A percentile compares a stretch with the other conserved stretches of the same genome.
phyloP scores from a whole-genome alignment of 53 echinoderm and acorn worm genomes.

The Mesocentrotus franciscanus region DNA sequence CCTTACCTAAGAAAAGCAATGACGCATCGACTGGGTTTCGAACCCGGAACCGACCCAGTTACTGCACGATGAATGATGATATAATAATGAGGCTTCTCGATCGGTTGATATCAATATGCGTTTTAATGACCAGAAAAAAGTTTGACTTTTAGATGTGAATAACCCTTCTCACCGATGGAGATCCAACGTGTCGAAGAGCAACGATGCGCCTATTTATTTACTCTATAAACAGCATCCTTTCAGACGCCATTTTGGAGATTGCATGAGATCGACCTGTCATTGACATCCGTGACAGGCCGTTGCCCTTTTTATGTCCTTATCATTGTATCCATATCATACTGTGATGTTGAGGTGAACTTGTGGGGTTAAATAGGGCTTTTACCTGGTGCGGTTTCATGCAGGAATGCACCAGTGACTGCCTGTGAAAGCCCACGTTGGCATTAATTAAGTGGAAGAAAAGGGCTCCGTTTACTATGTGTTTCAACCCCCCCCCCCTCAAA shows the following conservation, averaged over 20 bases:
- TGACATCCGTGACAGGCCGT: background rate
- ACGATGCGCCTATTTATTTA: background rate
- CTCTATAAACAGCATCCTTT: background rate
- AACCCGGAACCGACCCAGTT: too few species aligned
- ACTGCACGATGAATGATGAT: too few species aligned
- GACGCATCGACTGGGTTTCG: too few species aligned
- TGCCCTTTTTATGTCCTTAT: background rate
- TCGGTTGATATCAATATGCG: too few species aligned
- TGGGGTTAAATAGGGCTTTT: background rate
- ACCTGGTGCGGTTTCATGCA: background rate
- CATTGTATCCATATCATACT: background rate
- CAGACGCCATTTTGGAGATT: background rate
- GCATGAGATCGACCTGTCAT: background rate
- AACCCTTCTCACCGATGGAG: background rate
- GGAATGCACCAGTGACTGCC: too few species aligned
- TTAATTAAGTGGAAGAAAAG: too few species aligned
- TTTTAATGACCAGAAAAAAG: too few species aligned
- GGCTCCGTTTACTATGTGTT: too few species aligned
- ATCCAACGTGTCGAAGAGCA: conserved; percentile 1
- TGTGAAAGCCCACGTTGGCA: too few species aligned
- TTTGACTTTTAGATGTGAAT: background rate
- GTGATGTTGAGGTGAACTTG: background rate
- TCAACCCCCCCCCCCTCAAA: too few species aligned
- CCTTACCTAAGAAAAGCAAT: too few species aligned
- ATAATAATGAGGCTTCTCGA: too few species aligned